Conservation (phyloP, 2,888 invertebrate species). For the Arrhopalites spinosus region DNA sequence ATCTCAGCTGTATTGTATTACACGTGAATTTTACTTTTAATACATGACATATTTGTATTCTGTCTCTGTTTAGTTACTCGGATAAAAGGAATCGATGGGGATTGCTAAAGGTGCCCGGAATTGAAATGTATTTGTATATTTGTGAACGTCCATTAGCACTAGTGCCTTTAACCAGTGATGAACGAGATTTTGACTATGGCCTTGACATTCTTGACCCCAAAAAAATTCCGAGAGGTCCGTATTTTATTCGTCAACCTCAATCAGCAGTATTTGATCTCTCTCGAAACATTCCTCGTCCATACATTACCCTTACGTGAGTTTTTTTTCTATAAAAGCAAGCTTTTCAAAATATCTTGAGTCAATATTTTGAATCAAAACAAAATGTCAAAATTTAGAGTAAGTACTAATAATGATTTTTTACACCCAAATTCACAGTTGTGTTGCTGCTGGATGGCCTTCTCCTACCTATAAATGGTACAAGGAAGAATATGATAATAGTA, state of each 20-base stretch:
- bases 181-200: conserved; percentile 83
- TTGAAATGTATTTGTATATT: conserved; percentile 78
- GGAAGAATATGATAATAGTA: conserved; percentile 82
- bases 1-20: conserved; percentile 33
- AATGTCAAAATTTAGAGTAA: too few species aligned
- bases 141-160: conserved; percentile 83
- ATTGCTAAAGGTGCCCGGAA: conserved; percentile 77
- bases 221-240: conserved; percentile 84
- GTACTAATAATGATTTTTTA: too few species aligned
- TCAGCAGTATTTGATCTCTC: conserved; percentile 83
- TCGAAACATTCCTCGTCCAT: conserved; percentile 70
- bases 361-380: not conserved
- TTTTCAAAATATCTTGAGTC: not conserved
- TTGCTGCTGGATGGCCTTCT: conserved; percentile 85
- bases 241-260: conserved; percentile 81
- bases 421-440: conserved; percentile 66
- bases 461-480: conserved; percentile 89
- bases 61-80: conserved; percentile 67
- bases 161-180: conserved; percentile 69
- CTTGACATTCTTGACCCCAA: conserved; percentile 78
- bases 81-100: conserved; percentile 78
- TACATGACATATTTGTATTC: too few species aligned
- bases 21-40: not conserved
- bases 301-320: conserved; percentile 71
- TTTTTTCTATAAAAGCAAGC: not conserved